Conservation (phyloP, 2,113 vertebrate species). For the Progne subis region DNA sequence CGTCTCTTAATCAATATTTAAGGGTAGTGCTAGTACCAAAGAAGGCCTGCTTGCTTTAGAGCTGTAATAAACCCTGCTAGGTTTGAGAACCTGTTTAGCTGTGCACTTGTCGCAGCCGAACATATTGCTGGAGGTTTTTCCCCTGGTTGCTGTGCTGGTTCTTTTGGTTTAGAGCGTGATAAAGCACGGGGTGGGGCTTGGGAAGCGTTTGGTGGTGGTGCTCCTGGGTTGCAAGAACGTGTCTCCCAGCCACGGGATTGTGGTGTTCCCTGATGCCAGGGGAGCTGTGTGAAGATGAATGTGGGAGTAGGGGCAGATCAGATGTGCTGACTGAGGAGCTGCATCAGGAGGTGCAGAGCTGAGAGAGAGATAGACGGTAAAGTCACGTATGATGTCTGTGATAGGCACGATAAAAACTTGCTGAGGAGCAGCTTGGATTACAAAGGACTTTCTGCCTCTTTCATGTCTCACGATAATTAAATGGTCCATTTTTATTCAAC, state of each 20-base stretch:
- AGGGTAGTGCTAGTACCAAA: not conserved
- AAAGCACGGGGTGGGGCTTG: not conserved
- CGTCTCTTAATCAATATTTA: not conserved
- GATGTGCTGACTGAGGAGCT: constrained; percentile 19
- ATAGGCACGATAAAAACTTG: constrained; percentile 29
- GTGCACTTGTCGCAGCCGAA: rapidly evolving
- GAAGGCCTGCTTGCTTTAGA: not conserved
- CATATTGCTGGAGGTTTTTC: not conserved
- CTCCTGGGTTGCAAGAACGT: not conserved
- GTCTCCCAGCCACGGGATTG: not conserved
- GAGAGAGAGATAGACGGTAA: not conserved
- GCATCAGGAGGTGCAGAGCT: not conserved
- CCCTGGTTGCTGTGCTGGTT: not conserved
- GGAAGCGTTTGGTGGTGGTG: not conserved
- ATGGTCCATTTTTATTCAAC: not conserved
- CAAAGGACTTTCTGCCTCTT: constrained; percentile 22
- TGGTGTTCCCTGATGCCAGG: not conserved
- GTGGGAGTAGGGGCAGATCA: constrained; percentile 9
- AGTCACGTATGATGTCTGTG: not conserved
- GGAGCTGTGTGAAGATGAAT: not conserved
- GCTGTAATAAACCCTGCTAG: not conserved
- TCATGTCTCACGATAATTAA: constrained; percentile 16
- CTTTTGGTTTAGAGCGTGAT: not conserved
- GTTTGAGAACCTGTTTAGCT: not conserved
- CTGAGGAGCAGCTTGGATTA: constrained; percentile 24